A percentile compares a stretch with the other conserved stretches of the same genome.
phyloP scores from a whole-genome alignment of 2,888 invertebrate species.

The Leucophora obtusa region DNA sequence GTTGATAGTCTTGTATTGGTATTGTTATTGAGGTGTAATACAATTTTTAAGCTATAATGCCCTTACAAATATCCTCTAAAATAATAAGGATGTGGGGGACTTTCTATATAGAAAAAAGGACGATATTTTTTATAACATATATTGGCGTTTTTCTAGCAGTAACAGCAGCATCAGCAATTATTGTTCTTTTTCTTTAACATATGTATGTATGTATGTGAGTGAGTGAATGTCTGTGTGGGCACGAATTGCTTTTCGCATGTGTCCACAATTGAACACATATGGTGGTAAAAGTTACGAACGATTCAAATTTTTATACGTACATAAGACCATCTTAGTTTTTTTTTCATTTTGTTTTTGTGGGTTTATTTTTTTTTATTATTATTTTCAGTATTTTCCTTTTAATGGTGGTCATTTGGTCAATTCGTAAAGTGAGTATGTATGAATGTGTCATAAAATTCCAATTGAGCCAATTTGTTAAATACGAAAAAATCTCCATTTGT shows the following conservation, averaged over 20 bases:
- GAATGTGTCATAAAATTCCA: constrained; percentile 77
- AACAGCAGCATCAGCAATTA: constrained; percentile 57
- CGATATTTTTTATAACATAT: constrained; percentile 25
- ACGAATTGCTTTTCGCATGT: constrained; percentile 55
- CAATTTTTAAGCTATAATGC: constrained; percentile 76
- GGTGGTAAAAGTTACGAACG: constrained; percentile 68
- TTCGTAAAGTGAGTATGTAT: constrained; percentile 32
- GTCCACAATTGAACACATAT: constrained; percentile 73
- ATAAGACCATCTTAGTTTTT: constrained; percentile 7
- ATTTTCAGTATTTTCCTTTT: constrained; percentile 30
- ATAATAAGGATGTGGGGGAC: constrained; percentile 41
- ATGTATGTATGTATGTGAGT: not conserved
- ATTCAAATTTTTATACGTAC: constrained; percentile 41
- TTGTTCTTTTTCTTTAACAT: constrained; percentile 9
- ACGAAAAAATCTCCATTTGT: constrained; percentile 65
- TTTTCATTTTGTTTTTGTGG: constrained; percentile 22
- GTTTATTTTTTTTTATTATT: constrained; percentile 21
- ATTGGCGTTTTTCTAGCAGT: constrained; percentile 31
- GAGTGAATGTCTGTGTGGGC: constrained; percentile 23
- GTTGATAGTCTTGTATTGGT: constrained; percentile 72
- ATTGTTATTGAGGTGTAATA: constrained; percentile 78
- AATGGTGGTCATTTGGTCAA: constrained; percentile 31
- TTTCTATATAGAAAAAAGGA: constrained; percentile 42
- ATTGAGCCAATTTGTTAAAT: constrained; percentile 79
- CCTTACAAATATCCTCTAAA: constrained; percentile 59